Conservation (phyloP, 2,888 invertebrate species). For the Drosophila lutescens region DNA sequence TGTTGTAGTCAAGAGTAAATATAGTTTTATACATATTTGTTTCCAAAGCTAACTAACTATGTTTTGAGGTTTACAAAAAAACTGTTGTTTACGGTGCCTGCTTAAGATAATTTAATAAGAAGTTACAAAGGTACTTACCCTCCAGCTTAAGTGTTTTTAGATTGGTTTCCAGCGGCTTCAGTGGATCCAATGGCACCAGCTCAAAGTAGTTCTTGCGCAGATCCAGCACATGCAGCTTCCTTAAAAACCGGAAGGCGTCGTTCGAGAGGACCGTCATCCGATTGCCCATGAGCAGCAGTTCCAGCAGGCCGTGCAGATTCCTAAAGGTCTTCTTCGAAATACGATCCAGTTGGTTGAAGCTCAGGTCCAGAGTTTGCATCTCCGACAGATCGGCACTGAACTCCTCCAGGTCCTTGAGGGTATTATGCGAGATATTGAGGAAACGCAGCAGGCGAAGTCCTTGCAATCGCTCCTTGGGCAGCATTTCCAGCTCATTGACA, state of each 20-base stretch:
- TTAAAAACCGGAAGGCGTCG: constrained; percentile 91
- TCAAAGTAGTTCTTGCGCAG: constrained; percentile 93
- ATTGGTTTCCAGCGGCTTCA: constrained; percentile 92
- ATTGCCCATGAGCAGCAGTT: constrained; percentile 92
- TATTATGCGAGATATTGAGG: constrained; percentile 93
- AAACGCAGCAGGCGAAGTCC: constrained; percentile 90
- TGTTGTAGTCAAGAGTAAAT: too few relatives aligned
- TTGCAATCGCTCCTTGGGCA: constrained; percentile 93
- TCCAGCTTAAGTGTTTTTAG: constrained; percentile 91
- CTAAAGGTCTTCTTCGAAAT: constrained; percentile 91
- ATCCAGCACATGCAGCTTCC: constrained; percentile 91
- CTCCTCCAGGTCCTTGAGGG: constrained; percentile 91
- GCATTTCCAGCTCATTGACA: constrained; percentile 91
- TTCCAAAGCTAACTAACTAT: too few relatives aligned
- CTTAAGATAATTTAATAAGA: too few relatives aligned
- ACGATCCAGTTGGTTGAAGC: constrained; percentile 92
- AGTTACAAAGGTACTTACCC: constrained; percentile 86
- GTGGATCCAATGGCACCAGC: constrained; percentile 90
- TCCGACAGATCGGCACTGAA: constrained; percentile 91
- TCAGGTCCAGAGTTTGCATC: constrained; percentile 91
- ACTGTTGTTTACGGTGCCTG: too few relatives aligned
- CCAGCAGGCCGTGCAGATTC: constrained; percentile 90
- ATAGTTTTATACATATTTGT: too few relatives aligned
- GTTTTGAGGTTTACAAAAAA: too few relatives aligned
- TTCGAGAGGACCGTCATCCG: constrained; percentile 91